phyloP scores from a whole-genome alignment of 2,113 vertebrate genomes.

The Dromiciops gliroides region DNA sequence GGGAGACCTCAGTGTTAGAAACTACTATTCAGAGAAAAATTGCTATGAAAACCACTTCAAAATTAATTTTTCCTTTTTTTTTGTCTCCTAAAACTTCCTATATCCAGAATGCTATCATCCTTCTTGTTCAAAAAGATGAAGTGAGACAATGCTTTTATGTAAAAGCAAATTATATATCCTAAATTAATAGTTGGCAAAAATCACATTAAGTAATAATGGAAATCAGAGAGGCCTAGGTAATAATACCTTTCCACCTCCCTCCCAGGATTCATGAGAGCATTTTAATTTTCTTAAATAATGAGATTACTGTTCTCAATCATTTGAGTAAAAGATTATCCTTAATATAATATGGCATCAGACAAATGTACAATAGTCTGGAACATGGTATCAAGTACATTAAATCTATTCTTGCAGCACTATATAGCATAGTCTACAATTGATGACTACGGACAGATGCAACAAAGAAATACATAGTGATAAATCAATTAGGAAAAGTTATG shows the following conservation, averaged over 20 bases:
- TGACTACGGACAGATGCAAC: neutral
- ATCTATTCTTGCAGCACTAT: neutral
- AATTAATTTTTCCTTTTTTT: neutral
- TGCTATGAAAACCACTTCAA: slow-evolving; percentile 26
- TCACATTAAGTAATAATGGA: neutral
- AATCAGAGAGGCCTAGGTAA: neutral
- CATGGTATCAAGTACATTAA: neutral
- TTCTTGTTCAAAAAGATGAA: slow-evolving; percentile 6
- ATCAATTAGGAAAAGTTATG: neutral
- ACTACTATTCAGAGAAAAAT: neutral
- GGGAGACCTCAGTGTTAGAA: slow-evolving; percentile 18
- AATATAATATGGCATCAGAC: neutral
- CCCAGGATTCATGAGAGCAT: neutral
- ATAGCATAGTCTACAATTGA: neutral
- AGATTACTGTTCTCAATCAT: neutral
- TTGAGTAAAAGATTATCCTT: neutral
- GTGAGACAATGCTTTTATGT: neutral
- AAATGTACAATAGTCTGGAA: neutral
- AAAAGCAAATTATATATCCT: slow-evolving; percentile 19
- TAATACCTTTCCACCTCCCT: too few relatives aligned
- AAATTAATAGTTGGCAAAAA: neutral
- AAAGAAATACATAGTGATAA: neutral
- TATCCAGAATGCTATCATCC: neutral
- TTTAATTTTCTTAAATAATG: neutral
- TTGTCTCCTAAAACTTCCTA: neutral